Conservation (phyloP, 2,113 vertebrate species). For the Pelecanoides urinatrix region DNA sequence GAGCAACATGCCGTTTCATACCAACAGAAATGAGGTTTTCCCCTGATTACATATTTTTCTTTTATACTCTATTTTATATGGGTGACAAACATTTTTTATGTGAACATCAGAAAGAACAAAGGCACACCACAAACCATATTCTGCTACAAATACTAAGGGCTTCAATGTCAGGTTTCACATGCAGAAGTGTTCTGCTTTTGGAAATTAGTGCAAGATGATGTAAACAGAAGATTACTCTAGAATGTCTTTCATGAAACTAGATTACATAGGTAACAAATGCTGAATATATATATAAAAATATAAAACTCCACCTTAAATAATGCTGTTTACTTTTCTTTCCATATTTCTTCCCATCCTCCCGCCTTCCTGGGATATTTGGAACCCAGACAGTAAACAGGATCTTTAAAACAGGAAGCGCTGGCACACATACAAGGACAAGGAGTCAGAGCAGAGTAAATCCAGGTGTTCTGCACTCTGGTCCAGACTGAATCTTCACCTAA, state of each 20-base stretch:
- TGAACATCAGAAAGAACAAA: neutral
- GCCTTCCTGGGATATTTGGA: conserved; percentile 47
- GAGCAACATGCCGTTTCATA: neutral
- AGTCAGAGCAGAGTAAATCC: neutral
- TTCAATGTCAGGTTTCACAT: neutral
- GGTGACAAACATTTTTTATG: neutral
- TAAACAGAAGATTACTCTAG: neutral
- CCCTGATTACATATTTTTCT: neutral
- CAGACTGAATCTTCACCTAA: neutral
- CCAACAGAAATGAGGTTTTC: neutral
- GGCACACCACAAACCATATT: neutral
- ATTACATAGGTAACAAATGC: neutral
- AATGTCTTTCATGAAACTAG: neutral
- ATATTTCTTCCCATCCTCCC: conserved; percentile 54
- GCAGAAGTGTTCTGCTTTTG: neutral
- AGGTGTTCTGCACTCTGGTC: neutral
- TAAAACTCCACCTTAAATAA: neutral
- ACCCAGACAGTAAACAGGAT: conserved; percentile 56
- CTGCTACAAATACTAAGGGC: neutral
- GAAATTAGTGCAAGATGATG: fast-evolving
- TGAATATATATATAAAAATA: neutral
- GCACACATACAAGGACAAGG: conserved; percentile 30
- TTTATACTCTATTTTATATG: neutral
- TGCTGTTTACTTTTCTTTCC: neutral
- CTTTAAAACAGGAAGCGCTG: conserved; percentile 61